phyloP scores from a whole-genome alignment of 2,797 vertebrate species.

The Hafferia zeledoni region DNA sequence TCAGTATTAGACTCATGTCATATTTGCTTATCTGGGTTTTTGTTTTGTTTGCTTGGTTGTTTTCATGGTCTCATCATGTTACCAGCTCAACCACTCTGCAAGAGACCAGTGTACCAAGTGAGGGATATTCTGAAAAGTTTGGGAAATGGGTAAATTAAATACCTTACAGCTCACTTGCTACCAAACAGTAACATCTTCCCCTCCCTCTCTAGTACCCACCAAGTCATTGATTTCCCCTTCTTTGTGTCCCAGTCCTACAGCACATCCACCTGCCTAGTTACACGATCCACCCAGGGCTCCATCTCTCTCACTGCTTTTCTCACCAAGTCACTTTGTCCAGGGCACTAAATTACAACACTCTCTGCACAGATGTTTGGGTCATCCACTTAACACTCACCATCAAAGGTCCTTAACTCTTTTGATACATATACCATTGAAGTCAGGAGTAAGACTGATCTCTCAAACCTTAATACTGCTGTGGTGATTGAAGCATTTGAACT shows the following conservation, averaged over 20 bases:
- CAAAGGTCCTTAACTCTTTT: background rate
- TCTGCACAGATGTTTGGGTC: background rate
- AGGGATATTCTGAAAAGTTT: background rate
- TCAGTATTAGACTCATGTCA: background rate
- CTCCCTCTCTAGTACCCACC: background rate
- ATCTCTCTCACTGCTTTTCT: background rate
- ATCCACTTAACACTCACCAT: background rate
- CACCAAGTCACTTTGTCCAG: background rate
- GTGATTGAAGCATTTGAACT: background rate
- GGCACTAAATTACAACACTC: background rate
- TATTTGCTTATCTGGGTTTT: too few species aligned
- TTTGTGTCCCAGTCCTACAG: background rate
- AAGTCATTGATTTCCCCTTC: rapidly evolving
- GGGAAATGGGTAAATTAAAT: background rate
- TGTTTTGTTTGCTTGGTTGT: background rate
- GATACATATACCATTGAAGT: background rate
- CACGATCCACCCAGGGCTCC: rapidly evolving
- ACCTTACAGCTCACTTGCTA: background rate
- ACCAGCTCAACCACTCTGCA: background rate
- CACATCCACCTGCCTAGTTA: background rate
- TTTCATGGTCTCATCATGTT: background rate
- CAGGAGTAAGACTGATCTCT: background rate
- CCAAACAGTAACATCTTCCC: background rate
- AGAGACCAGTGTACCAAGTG: background rate
- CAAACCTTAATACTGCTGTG: background rate